Percentiles rank a stretch among this genome's conserved stretches.
These are phyloP conservation scores for Mixornis gularis DNA, from an alignment of 2,113 vertebrate species.

Conservation along the genomic window DNA sequence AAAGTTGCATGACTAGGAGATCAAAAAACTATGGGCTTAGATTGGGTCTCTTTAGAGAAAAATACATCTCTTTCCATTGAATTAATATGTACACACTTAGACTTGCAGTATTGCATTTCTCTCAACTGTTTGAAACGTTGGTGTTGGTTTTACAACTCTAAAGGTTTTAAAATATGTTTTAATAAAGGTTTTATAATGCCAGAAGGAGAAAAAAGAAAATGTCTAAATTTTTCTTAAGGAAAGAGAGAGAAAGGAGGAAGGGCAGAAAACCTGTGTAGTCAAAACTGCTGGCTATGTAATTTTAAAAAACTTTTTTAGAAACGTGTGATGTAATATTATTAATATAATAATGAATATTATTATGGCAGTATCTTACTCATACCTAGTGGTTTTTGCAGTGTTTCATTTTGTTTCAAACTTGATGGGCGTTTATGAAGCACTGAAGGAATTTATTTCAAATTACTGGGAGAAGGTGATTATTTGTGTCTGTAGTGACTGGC, in stretches of 20 bases:
- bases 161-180: background rate
- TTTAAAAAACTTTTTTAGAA: background rate
- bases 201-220: background rate
- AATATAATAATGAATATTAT: too few species aligned
- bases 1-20: background rate
- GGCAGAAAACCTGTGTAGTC: background rate
- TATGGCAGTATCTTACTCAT: background rate
- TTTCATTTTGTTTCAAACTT: background rate
- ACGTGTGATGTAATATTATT: background rate
- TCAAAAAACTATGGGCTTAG: background rate
- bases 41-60: background rate
- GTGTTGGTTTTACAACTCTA: background rate
- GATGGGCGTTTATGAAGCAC: background rate
- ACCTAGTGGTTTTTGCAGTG: background rate
- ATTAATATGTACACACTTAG: background rate
- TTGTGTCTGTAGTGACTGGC: background rate
- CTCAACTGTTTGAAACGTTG: background rate
- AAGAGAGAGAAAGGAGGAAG: background rate
- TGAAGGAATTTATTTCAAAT: background rate
- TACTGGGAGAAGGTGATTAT: background rate
- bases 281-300: background rate
- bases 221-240: background rate
- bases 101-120: background rate
- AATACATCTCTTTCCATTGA: background rate
- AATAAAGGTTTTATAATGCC: background rate